A percentile compares a stretch with the other conserved stretches of the same genome.
phyloP scores from a whole-genome alignment of 2,113 vertebrate species.

The Donacobius atricapilla region DNA sequence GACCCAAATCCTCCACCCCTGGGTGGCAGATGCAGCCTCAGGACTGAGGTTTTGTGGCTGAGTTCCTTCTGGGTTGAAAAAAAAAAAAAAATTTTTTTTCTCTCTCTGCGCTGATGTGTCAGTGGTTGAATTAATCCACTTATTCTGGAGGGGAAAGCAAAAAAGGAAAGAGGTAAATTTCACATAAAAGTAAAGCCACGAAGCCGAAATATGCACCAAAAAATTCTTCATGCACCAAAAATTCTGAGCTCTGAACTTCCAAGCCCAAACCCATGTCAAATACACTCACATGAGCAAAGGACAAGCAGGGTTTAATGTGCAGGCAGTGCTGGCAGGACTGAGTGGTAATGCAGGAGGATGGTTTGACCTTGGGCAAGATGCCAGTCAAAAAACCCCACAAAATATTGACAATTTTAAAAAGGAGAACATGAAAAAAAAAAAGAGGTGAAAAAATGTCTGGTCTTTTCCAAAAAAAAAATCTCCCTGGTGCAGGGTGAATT shows the following conservation, averaged over 20 bases:
- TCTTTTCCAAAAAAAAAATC: background rate
- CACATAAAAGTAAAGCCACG: background rate
- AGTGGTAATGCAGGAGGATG: background rate
- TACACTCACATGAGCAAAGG: background rate
- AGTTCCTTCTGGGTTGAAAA: background rate
- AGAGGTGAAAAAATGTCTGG: accelerated
- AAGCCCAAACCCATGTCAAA: background rate
- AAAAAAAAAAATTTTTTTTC: background rate
- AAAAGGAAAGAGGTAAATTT: background rate
- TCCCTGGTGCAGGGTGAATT: background rate
- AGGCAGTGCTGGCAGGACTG: background rate
- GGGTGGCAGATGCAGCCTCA: background rate
- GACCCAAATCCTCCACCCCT: background rate
- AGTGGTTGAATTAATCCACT: background rate
- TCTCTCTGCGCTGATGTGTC: too few species aligned
- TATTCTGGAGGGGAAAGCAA: background rate
- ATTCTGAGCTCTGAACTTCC: background rate
- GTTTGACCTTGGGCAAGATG: background rate
- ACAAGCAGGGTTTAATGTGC: background rate
- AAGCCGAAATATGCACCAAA: background rate
- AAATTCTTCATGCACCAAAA: background rate
- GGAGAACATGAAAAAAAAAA: background rate
- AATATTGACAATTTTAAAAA: background rate
- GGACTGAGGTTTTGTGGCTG: background rate
- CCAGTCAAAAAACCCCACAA: accelerated